A percentile compares a stretch with the other conserved stretches of the same genome.
phyloP scores from a whole-genome alignment of 2,797 vertebrate species.

The Onychomys arenicola region DNA sequence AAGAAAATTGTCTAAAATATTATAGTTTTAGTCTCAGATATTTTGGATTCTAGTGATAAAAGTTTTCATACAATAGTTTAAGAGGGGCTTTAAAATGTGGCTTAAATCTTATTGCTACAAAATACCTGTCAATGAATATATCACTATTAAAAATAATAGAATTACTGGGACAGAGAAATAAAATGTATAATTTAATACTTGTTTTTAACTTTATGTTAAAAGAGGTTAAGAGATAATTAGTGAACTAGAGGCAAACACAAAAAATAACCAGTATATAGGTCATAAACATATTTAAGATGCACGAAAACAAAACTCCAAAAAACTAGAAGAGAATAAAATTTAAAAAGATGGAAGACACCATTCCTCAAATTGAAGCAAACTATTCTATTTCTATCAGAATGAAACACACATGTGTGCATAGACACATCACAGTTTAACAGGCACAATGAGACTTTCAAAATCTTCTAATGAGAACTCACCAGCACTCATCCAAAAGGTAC shows the following conservation, averaged over 20 bases:
- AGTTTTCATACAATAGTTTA: slow-evolving; percentile 57
- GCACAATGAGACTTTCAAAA: neutral
- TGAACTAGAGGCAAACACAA: neutral
- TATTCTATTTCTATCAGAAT: neutral
- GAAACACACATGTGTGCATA: neutral
- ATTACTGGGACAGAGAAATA: neutral
- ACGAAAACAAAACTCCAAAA: neutral
- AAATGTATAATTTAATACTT: neutral
- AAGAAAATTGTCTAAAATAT: slow-evolving; percentile 68
- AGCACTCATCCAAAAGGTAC: no score
- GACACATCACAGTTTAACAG: neutral
- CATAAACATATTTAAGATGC: neutral
- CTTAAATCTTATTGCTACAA: slow-evolving; percentile 45
- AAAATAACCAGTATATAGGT: neutral
- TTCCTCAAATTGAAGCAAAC: neutral
- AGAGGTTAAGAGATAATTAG: neutral
- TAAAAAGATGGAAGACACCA: neutral
- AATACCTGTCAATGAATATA: neutral
- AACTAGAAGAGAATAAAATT: neutral
- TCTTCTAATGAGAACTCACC: neutral
- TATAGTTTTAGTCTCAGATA: slow-evolving; percentile 43
- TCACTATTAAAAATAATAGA: neutral
- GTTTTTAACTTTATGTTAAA: neutral
- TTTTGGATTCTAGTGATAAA: slow-evolving; percentile 22
- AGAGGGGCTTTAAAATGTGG: slow-evolving; percentile 27